Percentiles rank a stretch among this genome's conserved stretches.
These are phyloP conservation scores for Nothocercus julius DNA, from an alignment of 2,113 vertebrate species.

Conservation along the genomic window DNA sequence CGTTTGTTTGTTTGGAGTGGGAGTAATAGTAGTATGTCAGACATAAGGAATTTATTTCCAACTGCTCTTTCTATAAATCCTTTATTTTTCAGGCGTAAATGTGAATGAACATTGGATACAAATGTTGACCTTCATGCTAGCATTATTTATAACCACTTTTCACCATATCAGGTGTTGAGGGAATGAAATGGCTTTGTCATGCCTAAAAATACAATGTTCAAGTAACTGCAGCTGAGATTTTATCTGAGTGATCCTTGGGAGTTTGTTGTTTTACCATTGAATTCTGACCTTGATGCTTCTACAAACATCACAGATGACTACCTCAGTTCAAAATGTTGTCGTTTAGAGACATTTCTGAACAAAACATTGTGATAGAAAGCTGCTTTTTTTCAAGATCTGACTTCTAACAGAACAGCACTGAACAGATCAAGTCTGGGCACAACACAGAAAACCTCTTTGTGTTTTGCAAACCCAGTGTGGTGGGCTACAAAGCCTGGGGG, in stretches of 20 bases:
- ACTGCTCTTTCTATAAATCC: constrained; percentile 19
- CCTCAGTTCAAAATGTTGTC: not conserved
- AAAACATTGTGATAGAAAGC: not conserved
- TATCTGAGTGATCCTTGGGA: not conserved
- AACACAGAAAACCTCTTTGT: not conserved
- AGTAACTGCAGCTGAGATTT: not conserved
- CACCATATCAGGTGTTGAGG: not conserved
- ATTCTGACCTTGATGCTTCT: constrained; percentile 24
- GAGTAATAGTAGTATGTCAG: not conserved
- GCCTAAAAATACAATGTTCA: not conserved
- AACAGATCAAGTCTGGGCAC: not conserved
- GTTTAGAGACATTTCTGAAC: not conserved
- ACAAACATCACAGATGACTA: not conserved
- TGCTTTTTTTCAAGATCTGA: not conserved
- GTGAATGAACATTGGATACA: constrained; percentile 37
- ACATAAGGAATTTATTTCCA: constrained; percentile 12
- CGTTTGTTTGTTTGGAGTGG: not conserved
- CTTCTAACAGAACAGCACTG: not conserved
- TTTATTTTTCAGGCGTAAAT: constrained; percentile 2
- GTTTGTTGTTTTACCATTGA: not conserved
- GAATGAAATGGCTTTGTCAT: constrained; percentile 41
- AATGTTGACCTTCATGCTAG: constrained; percentile 34
- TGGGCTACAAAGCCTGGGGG: not conserved
- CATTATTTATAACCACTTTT: constrained; percentile 46
- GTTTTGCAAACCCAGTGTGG: not conserved